Percentiles rank a stretch among this genome's conserved stretches.
Conservation (phyloP, 2,797 vertebrate genomes). For the Bradypodion pumilum region DNA sequence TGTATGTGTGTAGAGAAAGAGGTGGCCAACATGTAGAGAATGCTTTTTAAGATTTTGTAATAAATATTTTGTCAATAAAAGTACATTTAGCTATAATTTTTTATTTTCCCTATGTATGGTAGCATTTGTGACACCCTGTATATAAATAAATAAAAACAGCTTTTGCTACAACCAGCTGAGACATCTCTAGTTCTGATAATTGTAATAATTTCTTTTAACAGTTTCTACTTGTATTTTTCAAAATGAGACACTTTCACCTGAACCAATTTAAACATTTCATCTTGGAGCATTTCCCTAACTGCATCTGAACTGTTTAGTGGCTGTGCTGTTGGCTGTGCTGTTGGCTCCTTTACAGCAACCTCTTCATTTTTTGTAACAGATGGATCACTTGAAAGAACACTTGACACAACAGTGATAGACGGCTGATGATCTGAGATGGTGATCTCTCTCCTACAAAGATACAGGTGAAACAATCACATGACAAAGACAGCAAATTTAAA, state of each 20-base stretch:
- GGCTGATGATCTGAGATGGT: slow-evolving; percentile 41
- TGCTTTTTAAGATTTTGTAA: too few species aligned
- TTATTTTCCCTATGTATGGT: too few species aligned
- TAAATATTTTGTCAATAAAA: too few species aligned
- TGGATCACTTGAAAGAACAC: slow-evolving; percentile 41
- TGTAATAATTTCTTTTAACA: background rate
- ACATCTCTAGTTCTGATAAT: background rate
- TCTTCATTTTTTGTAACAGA: slow-evolving; percentile 26
- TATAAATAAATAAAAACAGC: background rate
- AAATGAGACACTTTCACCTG: slow-evolving; percentile 79
- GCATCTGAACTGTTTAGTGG: slow-evolving; percentile 65
- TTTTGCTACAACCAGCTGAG: background rate
- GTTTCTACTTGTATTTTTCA: slow-evolving; percentile 8
- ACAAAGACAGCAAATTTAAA: background rate
- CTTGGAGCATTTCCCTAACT: slow-evolving; percentile 83
- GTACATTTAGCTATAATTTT: too few species aligned
- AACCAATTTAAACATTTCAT: slow-evolving; percentile 91
- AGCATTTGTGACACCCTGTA: too few species aligned
- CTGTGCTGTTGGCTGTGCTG: slow-evolving; percentile 52
- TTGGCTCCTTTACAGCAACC: slow-evolving; percentile 23
- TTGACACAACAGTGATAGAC: slow-evolving; percentile 48
- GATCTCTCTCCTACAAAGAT: slow-evolving; percentile 36
- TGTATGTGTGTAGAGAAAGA: too few species aligned
- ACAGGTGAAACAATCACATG: background rate
- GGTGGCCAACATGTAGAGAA: too few species aligned